These are phyloP conservation scores for Cololabis saira DNA, from an alignment of 2,113 vertebrate species.

Conservation along the genomic window DNA sequence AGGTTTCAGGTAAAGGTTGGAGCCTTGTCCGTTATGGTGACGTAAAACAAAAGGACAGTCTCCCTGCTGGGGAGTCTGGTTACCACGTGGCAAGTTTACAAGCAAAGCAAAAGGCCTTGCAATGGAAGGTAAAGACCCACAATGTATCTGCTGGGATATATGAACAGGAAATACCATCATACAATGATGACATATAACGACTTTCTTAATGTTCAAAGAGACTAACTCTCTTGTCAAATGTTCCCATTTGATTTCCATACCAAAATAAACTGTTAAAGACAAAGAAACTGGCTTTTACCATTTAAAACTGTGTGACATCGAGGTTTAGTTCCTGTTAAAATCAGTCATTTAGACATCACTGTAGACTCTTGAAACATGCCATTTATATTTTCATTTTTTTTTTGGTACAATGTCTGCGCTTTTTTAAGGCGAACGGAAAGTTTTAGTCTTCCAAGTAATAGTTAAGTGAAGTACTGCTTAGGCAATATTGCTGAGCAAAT, in stretches of 20 bases:
- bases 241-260: conserved; percentile 42
- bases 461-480: too few species aligned
- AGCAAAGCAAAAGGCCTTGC: conserved; percentile 32
- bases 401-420: too few species aligned
- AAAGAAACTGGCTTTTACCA: not conserved
- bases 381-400: not conserved
- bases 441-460: too few species aligned
- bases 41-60: conserved; percentile 68
- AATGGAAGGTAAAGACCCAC: conserved; percentile 30
- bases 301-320: not conserved
- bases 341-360: not conserved
- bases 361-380: not conserved
- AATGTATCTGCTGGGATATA: conserved; percentile 4
- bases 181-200: conserved; percentile 1
- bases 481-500: too few species aligned
- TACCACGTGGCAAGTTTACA: conserved; percentile 52
- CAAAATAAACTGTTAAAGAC: conserved; percentile 27
- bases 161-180: conserved; percentile 9
- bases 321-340: not conserved
- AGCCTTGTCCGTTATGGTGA: conserved; percentile 61
- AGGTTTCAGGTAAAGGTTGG: conserved; percentile 74
- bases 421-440: too few species aligned
- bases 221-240: conserved; percentile 11
- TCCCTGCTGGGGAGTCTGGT: conserved; percentile 60
- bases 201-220: conserved; percentile 31